phyloP scores from a whole-genome alignment of 2,888 invertebrate genomes.

The Sarcophaga rosellei region DNA sequence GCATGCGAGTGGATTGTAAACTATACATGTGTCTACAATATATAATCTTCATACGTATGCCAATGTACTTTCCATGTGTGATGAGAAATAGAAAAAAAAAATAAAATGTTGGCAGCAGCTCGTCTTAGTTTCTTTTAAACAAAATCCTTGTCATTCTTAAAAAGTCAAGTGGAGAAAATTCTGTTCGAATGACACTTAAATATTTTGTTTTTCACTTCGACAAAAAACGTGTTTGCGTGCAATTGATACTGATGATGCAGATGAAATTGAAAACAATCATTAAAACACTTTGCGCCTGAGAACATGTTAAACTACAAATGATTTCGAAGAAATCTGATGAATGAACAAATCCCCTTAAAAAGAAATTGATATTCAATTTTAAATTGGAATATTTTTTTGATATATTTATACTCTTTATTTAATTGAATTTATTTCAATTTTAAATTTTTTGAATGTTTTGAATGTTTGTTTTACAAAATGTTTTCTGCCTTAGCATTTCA shows the following conservation, averaged over 20 bases:
- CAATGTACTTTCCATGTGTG: background rate
- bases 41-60: background rate
- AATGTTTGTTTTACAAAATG: too few relatives aligned
- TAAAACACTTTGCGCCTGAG: background rate
- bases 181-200: constrained; percentile 53
- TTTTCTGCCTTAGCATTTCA: too few relatives aligned
- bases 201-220: constrained; percentile 13
- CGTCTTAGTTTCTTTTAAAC: constrained; percentile 41
- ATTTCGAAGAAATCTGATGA: background rate
- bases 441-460: too few relatives aligned
- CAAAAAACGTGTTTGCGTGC: constrained; percentile 53
- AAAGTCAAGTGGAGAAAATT: constrained; percentile 62
- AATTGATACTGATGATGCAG: constrained; percentile 26
- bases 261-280: constrained; percentile 51
- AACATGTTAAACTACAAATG: too few relatives aligned
- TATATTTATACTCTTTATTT: too few relatives aligned
- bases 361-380: background rate
- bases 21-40: background rate
- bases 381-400: too few relatives aligned
- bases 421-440: too few relatives aligned
- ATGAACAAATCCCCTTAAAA: background rate
- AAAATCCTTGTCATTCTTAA: constrained; percentile 62
- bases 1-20: constrained; percentile 18
- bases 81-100: background rate
- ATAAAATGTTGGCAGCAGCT: constrained; percentile 1